Conservation (phyloP, 1,140 invertebrate genomes). For the Trypoxylus dichotomus region DNA sequence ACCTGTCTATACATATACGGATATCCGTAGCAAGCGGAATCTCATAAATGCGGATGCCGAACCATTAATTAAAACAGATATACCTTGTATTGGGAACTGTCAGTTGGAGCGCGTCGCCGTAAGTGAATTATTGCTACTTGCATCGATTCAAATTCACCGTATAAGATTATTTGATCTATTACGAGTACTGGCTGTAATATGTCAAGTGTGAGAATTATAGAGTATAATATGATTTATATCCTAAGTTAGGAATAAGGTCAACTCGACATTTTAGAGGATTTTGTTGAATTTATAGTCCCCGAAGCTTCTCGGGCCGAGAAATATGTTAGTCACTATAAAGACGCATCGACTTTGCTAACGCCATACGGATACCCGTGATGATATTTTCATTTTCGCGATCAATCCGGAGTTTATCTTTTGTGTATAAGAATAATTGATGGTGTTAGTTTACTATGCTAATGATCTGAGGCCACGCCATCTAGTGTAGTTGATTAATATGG, state of each 20-base stretch:
- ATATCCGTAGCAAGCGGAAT: constrained; percentile 2
- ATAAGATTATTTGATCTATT: constrained; percentile 29
- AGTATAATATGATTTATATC: constrained; percentile 27
- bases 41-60: constrained; percentile 8
- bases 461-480: neutral
- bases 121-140: constrained; percentile 28
- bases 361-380: neutral
- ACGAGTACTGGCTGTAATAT: constrained; percentile 29
- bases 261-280: constrained; percentile 29
- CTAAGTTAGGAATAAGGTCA: constrained; percentile 27
- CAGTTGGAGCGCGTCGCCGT: neutral
- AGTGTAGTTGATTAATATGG: neutral
- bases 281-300: constrained; percentile 26
- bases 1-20: neutral
- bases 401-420: neutral
- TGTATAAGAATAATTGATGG: neutral
- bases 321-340: neutral
- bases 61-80: constrained; percentile 23
- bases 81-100: constrained; percentile 11
- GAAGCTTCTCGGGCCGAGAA: neutral
- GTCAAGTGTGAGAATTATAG: constrained; percentile 29
- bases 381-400: neutral
- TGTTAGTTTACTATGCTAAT: neutral
- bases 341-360: neutral
- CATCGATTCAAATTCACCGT: constrained; percentile 1